phyloP scores from a whole-genome alignment of 53 echinoderm and acorn worm species.

The Crossaster papposus region DNA sequence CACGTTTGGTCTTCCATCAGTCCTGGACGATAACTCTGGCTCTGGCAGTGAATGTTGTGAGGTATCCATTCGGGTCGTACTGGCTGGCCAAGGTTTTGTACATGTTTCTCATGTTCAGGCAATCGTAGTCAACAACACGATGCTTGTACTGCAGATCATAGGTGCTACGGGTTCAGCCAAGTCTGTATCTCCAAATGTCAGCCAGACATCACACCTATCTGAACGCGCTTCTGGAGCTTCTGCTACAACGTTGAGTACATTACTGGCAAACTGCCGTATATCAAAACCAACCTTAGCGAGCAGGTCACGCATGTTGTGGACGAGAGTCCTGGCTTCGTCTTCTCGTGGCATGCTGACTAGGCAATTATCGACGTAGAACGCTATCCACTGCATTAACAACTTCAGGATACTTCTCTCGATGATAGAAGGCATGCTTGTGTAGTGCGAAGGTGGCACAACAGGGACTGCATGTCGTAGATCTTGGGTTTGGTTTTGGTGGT shows the following conservation, averaged over 20 bases:
- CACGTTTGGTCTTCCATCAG: constrained; percentile 8
- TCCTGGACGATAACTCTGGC: constrained; percentile 41
- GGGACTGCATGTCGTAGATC: too few species aligned
- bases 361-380: constrained; percentile 61
- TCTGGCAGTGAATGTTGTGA: constrained; percentile 23
- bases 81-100: constrained; percentile 50
- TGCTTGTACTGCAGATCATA: constrained; percentile 46
- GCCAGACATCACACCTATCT: constrained; percentile 9
- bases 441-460: too few species aligned
- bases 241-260: not conserved
- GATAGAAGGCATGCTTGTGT: constrained; percentile 6
- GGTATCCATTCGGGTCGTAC: constrained; percentile 34
- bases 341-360: constrained; percentile 20
- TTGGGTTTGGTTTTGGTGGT: too few species aligned
- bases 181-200: constrained; percentile 34
- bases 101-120: constrained; percentile 36
- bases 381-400: constrained; percentile 19
- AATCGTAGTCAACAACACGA: constrained; percentile 6
- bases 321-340: constrained; percentile 31
- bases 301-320: constrained; percentile 23
- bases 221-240: constrained; percentile 51
- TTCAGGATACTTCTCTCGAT: not conserved
- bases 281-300: constrained; percentile 41
- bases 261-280: constrained; percentile 50
- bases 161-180: constrained; percentile 28